Conservation (phyloP, 2,888 invertebrate species). For the Xestia xanthographa region DNA sequence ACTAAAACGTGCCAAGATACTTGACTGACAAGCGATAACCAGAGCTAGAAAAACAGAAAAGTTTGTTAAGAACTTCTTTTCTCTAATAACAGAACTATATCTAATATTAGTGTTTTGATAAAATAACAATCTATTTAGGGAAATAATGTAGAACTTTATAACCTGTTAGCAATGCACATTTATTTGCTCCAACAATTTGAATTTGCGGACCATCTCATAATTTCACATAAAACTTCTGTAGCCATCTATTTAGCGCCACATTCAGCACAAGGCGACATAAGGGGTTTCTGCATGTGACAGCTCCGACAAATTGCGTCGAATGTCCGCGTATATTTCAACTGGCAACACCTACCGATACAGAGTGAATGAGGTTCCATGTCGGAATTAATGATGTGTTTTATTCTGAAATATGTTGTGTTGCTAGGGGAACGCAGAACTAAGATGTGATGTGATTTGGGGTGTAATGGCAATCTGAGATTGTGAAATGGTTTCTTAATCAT, state of each 20-base stretch:
- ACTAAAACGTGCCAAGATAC: no score
- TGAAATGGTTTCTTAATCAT: not conserved
- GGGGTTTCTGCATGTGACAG: conserved; percentile 67
- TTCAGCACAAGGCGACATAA: conserved; percentile 44
- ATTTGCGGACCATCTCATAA: not conserved
- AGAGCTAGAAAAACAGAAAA: no score
- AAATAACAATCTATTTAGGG: no score
- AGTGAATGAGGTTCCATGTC: conserved; percentile 22
- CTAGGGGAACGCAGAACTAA: not conserved
- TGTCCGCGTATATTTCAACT: conserved; percentile 53
- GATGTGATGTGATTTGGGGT: not conserved
- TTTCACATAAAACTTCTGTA: conserved; percentile 46
- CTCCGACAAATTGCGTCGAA: conserved; percentile 65
- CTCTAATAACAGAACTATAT: no score
- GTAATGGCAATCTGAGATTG: not conserved
- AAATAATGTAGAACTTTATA: no score
- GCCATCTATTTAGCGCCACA: conserved; percentile 9
- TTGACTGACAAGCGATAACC: no score
- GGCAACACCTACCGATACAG: conserved; percentile 50
- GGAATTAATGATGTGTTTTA: conserved; percentile 46
- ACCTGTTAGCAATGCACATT: not conserved
- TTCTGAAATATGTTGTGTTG: conserved; percentile 35
- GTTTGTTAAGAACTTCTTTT: no score
- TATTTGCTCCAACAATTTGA: not conserved
- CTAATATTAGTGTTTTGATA: no score